Evolutionary conservation across 1,140 invertebrate species (phyloP).

Genomic region (Papilio polyxenes): DNA sequence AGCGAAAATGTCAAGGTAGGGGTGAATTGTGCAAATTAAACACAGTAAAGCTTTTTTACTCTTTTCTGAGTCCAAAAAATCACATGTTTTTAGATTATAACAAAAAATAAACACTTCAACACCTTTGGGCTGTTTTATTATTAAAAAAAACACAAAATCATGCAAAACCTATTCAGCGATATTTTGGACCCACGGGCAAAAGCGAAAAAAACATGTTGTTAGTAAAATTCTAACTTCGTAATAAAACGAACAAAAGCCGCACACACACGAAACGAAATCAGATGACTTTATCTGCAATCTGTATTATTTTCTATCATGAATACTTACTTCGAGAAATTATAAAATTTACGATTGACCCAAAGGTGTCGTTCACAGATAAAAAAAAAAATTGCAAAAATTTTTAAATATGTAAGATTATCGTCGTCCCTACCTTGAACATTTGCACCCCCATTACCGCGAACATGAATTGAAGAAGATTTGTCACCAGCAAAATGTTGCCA

Average conservation of each 20-base stretch:
- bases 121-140: conserved; percentile 72
- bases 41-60: conserved; percentile 65
- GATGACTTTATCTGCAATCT: conserved; percentile 57
- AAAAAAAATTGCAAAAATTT: conserved; percentile 40
- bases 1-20: conserved; percentile 79
- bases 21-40: conserved; percentile 68
- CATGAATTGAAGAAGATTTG: conserved; percentile 99
- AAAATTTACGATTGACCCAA: conserved; percentile 74
- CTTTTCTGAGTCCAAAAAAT: conserved; percentile 75
- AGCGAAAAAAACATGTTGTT: conserved; percentile 60
- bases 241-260: conserved; percentile 62
- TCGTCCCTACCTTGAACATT: conserved; percentile 96
- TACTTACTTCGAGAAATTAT: conserved; percentile 66
- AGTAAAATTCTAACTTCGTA: conserved; percentile 59
- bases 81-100: conserved; percentile 46
- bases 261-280: conserved; percentile 79
- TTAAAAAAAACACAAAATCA: conserved; percentile 52
- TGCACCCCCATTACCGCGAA: conserved; percentile 99
- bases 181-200: conserved; percentile 74
- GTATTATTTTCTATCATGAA: conserved; percentile 47
- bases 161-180: conserved; percentile 61
- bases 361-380: conserved; percentile 73
- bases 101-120: conserved; percentile 63
- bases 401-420: conserved; percentile 31
- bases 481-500: conserved; percentile 99